A percentile compares a stretch with the other conserved stretches of the same genome.
phyloP scores from a whole-genome alignment of 2,888 invertebrate genomes.

The Harpagoxenus sublaevis region DNA sequence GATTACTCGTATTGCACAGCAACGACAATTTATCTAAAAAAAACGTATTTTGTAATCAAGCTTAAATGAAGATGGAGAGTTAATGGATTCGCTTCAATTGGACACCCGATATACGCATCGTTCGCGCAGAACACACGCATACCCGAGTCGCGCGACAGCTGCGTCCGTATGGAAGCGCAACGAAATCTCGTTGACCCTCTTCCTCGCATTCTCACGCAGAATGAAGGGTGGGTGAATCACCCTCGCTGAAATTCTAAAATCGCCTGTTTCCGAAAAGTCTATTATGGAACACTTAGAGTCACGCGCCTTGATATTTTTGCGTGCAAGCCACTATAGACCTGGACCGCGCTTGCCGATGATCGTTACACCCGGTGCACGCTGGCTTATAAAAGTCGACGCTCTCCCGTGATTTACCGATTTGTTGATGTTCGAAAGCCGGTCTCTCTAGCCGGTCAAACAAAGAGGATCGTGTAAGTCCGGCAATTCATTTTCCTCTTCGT shows the following conservation, averaged over 20 bases:
- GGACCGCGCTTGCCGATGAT: constrained; percentile 33
- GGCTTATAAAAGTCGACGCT: constrained; percentile 23
- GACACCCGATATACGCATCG: constrained; percentile 13
- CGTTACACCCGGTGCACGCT: constrained; percentile 61
- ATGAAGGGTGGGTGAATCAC: constrained; percentile 69
- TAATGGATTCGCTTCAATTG: neutral
- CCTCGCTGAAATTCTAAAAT: constrained; percentile 76
- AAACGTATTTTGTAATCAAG: neutral
- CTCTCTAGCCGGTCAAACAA: neutral
- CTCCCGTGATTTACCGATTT: constrained; percentile 36
- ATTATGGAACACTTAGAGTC: constrained; percentile 76
- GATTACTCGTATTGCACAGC: too few species aligned
- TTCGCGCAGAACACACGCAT: constrained; percentile 3
- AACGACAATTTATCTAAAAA: neutral
- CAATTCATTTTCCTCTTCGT: constrained; percentile 6
- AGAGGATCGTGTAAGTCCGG: neutral
- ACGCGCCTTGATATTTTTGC: constrained; percentile 65
- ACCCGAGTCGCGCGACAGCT: constrained; percentile 63
- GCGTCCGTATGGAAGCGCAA: constrained; percentile 67
- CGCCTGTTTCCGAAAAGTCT: constrained; percentile 76
- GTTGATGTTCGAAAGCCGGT: constrained; percentile 31
- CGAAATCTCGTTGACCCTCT: constrained; percentile 70
- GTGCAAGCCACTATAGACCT: constrained; percentile 4
- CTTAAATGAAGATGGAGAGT: neutral
- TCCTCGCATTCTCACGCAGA: constrained; percentile 70